phyloP scores from a whole-genome alignment of 2,888 invertebrate species.

The Nemurella pictetii region DNA sequence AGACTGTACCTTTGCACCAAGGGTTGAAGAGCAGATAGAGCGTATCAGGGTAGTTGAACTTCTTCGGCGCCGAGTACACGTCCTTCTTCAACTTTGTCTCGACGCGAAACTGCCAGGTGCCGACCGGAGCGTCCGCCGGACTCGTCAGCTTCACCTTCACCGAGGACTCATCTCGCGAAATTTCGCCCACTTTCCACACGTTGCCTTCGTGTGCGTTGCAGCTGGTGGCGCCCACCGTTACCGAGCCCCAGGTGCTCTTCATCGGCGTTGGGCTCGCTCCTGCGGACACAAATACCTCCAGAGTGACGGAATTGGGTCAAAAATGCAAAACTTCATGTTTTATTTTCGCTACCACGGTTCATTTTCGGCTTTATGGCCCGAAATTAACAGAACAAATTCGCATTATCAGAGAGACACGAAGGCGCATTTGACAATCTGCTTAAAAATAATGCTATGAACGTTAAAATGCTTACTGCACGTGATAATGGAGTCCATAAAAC shows the following conservation, averaged over 20 bases:
- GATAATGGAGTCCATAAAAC: too few relatives aligned
- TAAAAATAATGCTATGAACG: too few relatives aligned
- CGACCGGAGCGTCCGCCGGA: slow-evolving; percentile 66
- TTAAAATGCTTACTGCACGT: too few relatives aligned
- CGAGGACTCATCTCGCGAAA: not conserved
- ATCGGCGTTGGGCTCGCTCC: slow-evolving; percentile 21
- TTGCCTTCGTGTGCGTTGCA: not conserved
- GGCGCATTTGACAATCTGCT: too few relatives aligned
- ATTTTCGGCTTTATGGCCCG: too few relatives aligned
- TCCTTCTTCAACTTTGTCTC: slow-evolving; percentile 56
- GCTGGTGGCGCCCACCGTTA: not conserved
- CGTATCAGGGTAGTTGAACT: slow-evolving; percentile 65
- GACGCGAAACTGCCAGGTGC: slow-evolving; percentile 67
- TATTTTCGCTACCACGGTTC: too few relatives aligned
- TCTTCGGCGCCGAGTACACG: slow-evolving; percentile 43
- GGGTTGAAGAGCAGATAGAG: slow-evolving; percentile 81
- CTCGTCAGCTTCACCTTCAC: slow-evolving; percentile 59
- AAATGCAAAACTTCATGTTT: too few relatives aligned
- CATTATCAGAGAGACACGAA: too few relatives aligned
- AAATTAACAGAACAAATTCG: too few relatives aligned
- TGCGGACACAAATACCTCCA: too few relatives aligned
- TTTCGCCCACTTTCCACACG: not conserved
- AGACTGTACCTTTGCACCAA: slow-evolving; percentile 73
- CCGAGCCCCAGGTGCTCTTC: slow-evolving; percentile 27
- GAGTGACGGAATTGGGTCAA: too few relatives aligned